Evolutionary conservation across 2,888 invertebrate genomes (phyloP).

Genomic region (Venusia cambrica): DNA sequence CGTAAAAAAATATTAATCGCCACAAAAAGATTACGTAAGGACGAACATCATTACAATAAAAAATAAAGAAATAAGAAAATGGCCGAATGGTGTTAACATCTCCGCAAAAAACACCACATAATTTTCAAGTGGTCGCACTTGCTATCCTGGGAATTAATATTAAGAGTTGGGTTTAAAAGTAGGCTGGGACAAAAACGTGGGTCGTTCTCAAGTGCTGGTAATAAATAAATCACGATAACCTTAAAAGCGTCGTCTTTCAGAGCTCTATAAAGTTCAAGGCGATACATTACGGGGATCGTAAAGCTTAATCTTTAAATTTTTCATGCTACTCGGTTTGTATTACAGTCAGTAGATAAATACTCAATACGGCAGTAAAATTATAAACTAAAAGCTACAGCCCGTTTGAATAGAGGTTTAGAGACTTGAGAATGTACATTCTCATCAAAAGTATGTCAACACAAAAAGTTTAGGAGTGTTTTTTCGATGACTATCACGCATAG

Average conservation of each 20-base stretch:
- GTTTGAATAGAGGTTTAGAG: not conserved
- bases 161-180: constrained; percentile 32
- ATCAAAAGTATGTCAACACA: constrained; percentile 8
- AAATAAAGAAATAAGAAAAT: too few species aligned
- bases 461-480: constrained; percentile 27
- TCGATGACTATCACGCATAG: constrained; percentile 28
- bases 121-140: constrained; percentile 48
- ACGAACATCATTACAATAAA: too few species aligned
- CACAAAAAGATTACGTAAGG: too few species aligned
- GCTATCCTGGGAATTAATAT: constrained; percentile 46
- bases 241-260: constrained; percentile 66
- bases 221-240: constrained; percentile 71
- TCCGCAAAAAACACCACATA: constrained; percentile 41
- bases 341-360: not conserved
- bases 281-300: constrained; percentile 36
- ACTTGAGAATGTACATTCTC: not conserved
- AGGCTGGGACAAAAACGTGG: constrained; percentile 39
- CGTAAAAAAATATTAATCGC: too few species aligned
- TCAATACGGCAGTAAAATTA: not conserved
- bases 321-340: constrained; percentile 11
- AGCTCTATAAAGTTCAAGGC: constrained; percentile 58
- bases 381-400: constrained; percentile 3
- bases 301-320: constrained; percentile 31
- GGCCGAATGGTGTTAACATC: constrained; percentile 27
- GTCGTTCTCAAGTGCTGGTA: constrained; percentile 57